Base-by-base conservation (phyloP, 1,140 invertebrate genomes). In the Drosophila aff. region DNA sequence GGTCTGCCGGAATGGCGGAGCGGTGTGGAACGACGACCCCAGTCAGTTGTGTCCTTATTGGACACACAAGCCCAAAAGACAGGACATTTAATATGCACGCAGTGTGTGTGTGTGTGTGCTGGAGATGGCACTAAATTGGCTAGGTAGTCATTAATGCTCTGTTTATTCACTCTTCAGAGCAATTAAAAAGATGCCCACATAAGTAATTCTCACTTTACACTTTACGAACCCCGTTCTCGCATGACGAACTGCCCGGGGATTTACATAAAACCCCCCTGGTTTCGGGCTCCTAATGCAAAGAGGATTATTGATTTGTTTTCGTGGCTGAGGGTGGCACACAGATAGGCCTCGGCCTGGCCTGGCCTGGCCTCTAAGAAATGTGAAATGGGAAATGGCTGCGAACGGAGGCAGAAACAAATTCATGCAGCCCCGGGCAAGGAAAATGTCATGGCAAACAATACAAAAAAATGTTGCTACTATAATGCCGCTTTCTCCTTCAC, bases 221-320 rank as follows among this genome's bases (percentile, higher is more conserved):
- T 55, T 40, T 28, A 43, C 55, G 57, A 63, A 46, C 43, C 41
- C 33, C 50, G 28, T 58, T 46, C 52, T 43, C 50, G 55, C 46
- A 57, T 49, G 52, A 73, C 52, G 15, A 60, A 73, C 52, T 72
- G 57, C 36, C 53, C 33, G 49, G 31, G 52, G 52, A 79, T 80
- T 87, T 79, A 62, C 83, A 82, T 79, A 69, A 79, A 60, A 66
- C 50, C 36, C 49, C 28, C 67, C 74, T 77, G 49, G 33, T 7
- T 81, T 81, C 53, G 63, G 76, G 55, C 21, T 61, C 81, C 73
- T 77, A 69, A 59, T 84, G 77, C 69, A 73, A 72, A 84, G 81
- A 76, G 85, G 85, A 84, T 89, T 89, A 89, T 87, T 81, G 84
- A 87, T 87, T 87, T 84, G 60, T 66, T 81, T 69, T 66, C 53